These are phyloP conservation scores for Nyctibius grandis DNA, from an alignment of 2,797 vertebrate genomes.

Conservation along the genomic window DNA sequence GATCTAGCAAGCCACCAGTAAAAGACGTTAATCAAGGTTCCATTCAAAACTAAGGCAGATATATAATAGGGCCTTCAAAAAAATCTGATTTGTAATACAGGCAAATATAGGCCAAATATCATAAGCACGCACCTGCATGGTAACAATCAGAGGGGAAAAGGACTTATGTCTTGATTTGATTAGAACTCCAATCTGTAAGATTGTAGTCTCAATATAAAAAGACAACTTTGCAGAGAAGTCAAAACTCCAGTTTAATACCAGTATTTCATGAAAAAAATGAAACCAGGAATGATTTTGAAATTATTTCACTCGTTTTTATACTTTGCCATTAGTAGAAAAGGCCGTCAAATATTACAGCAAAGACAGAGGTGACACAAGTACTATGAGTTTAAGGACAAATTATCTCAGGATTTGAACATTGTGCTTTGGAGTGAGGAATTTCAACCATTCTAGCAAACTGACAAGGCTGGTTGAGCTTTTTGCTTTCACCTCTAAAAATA, in stretches of 20 bases:
- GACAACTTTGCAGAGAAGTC: background rate
- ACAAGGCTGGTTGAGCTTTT: background rate
- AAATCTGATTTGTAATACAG: background rate
- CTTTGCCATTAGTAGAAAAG: background rate
- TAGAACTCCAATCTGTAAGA: background rate
- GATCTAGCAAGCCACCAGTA: background rate
- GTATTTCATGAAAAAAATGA: background rate
- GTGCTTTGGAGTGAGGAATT: background rate
- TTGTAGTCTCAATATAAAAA: background rate
- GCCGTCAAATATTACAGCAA: background rate
- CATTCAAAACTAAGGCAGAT: background rate
- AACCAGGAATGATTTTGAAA: background rate
- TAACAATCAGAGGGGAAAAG: background rate
- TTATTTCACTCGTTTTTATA: background rate
- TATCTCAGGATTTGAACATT: background rate
- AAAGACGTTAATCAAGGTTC: background rate
- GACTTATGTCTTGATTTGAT: background rate
- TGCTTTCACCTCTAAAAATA: background rate
- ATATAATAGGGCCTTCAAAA: background rate
- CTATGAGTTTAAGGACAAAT: background rate
- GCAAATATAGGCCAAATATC: background rate
- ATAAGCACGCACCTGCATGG: background rate
- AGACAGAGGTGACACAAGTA: background rate
- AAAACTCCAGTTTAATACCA: background rate
- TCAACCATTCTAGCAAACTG: background rate